Percentiles rank a stretch among this genome's conserved stretches.
Evolutionary conservation across 2,113 vertebrate genomes (phyloP).

Genomic region (Pseudorasbora parva): DNA sequence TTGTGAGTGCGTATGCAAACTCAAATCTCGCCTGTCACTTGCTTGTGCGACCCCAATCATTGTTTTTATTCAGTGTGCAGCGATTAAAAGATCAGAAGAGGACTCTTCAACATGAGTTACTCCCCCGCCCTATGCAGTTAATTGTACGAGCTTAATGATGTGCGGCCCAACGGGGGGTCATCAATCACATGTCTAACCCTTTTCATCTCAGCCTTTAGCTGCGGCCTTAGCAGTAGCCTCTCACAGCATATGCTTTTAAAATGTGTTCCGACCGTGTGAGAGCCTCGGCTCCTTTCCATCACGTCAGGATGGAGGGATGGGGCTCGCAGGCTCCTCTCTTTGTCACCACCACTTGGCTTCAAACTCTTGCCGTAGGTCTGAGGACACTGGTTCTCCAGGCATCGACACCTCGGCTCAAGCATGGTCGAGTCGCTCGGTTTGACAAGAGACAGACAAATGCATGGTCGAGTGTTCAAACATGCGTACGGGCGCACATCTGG

Average conservation of each 20-base stretch:
- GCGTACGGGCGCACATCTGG: neutral
- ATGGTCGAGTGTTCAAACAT: neutral
- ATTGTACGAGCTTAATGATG: slow-evolving; percentile 34
- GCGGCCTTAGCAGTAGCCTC: slow-evolving; percentile 59
- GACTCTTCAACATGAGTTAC: slow-evolving; percentile 60
- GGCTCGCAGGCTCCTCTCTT: slow-evolving; percentile 67
- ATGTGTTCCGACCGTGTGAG: slow-evolving; percentile 54
- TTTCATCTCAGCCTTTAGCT: slow-evolving; percentile 48
- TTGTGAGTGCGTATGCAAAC: neutral
- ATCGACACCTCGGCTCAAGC: slow-evolving; percentile 42
- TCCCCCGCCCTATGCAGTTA: slow-evolving; percentile 29
- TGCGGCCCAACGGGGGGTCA: slow-evolving; percentile 40
- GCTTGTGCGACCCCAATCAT: slow-evolving; percentile 2
- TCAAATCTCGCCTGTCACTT: slow-evolving; percentile 35
- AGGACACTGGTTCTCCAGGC: slow-evolving; percentile 10
- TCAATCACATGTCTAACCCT: slow-evolving; percentile 57
- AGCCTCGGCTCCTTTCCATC: slow-evolving; percentile 49
- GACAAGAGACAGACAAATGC: slow-evolving; percentile 40
- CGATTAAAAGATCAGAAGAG: slow-evolving; percentile 49
- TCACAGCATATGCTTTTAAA: slow-evolving; percentile 76
- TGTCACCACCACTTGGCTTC: slow-evolving; percentile 73
- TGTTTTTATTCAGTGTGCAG: slow-evolving; percentile 27
- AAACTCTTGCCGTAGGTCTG: slow-evolving; percentile 51
- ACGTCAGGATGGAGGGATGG: slow-evolving; percentile 57
- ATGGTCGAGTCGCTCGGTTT: slow-evolving; percentile 40